Evolutionary conservation across 2,113 vertebrate species (phyloP).

Genomic region (Toxotes jaculatrix): DNA sequence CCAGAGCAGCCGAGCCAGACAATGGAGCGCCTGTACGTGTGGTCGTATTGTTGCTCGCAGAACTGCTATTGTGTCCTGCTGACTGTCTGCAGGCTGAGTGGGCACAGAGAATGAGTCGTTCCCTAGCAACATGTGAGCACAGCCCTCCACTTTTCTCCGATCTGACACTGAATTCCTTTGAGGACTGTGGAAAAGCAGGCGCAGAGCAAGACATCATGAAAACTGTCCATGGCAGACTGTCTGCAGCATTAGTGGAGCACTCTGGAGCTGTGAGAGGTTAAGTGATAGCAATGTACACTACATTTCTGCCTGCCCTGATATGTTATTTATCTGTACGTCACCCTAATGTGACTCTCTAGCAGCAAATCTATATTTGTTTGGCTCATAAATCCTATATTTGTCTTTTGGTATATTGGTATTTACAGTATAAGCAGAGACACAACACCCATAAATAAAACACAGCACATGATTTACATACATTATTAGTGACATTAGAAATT

Average conservation of each 20-base stretch:
- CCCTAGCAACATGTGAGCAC: constrained; percentile 81
- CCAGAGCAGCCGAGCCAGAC: constrained; percentile 47
- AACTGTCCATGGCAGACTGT: neutral
- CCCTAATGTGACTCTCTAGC: too few species aligned
- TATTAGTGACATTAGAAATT: too few species aligned
- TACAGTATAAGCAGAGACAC: too few species aligned
- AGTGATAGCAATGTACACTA: neutral
- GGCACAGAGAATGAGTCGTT: constrained; percentile 77
- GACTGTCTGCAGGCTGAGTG: constrained; percentile 76
- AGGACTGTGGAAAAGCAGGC: constrained; percentile 51
- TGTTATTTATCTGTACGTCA: neutral
- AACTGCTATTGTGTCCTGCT: constrained; percentile 72
- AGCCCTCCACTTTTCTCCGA: constrained; percentile 60
- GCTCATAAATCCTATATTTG: too few species aligned
- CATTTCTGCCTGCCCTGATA: neutral
- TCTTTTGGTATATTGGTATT: too few species aligned
- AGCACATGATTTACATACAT: too few species aligned
- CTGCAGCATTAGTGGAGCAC: neutral
- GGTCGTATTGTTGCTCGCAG: constrained; percentile 49
- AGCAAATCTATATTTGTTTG: too few species aligned
- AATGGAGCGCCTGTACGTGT: constrained; percentile 28
- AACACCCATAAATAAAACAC: too few species aligned
- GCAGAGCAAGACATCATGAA: constrained; percentile 38
- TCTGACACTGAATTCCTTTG: constrained; percentile 73
- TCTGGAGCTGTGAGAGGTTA: constrained; percentile 7